Conservation (phyloP, 2,113 vertebrate species). For the Ramphastos sulfuratus region DNA sequence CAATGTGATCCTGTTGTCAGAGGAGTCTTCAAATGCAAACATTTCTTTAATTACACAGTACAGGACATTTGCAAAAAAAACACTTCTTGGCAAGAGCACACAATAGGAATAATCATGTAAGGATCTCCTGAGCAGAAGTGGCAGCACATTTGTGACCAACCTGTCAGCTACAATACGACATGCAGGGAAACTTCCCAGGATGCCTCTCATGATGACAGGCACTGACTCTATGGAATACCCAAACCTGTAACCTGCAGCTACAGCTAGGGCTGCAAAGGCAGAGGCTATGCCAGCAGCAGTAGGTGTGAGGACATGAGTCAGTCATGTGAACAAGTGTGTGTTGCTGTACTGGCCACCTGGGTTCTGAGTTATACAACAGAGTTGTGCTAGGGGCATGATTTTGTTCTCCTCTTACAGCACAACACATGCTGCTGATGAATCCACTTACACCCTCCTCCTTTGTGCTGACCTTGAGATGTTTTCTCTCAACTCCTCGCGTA, state of each 20-base stretch:
- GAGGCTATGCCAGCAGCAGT: background rate
- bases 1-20: background rate
- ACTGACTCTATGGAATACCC: rapidly evolving
- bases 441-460: background rate
- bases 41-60: background rate
- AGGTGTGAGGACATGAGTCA: background rate
- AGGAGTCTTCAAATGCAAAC: background rate
- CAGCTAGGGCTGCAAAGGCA: background rate
- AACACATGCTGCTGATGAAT: background rate
- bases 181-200: background rate
- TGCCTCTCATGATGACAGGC: background rate
- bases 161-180: background rate
- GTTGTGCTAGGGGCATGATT: background rate
- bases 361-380: background rate
- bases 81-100: background rate
- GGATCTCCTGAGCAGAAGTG: background rate
- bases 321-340: background rate
- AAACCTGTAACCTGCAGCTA: background rate
- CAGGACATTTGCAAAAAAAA: background rate
- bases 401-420: background rate
- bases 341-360: background rate
- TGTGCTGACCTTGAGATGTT: constrained; percentile 20
- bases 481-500: constrained; percentile 7
- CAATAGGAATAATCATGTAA: background rate
- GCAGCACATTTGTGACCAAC: background rate